Base-by-base conservation (phyloP, 2,113 vertebrate genomes). In the Gnathonemus echidnorhynchus region DNA sequence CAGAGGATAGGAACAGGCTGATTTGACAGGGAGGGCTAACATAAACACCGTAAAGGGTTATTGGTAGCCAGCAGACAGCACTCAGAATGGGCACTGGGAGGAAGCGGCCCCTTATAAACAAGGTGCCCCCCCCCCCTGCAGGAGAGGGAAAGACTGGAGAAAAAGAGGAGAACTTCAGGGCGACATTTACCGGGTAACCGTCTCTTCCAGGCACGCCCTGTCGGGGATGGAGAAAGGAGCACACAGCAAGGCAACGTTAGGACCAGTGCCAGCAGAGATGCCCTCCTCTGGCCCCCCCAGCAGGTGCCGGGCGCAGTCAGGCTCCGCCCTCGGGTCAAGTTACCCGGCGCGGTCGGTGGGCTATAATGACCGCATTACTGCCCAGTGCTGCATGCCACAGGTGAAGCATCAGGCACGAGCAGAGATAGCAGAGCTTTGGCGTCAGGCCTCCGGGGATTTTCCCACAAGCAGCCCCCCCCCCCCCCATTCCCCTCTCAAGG, bases 161-260 rank as follows among this genome's bases (percentile, higher is more conserved):
- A 35, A 80, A 86, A 11, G 1, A 89, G 13, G 39, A 62, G 9
- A 19, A 27, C 35, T 74, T 15, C 15, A 27, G 86, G 93, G 90
- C 91, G 42, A 92, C 94, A 96, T 97, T 99, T 99, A 99, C 98
- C 98, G 98, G 98, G 94, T 98, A 99, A 96, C 98, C 98, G 94
- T 99, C 98, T 11, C 98, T 97, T 98, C 98, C 98, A 95, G 97
- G 95, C 93, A 97, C 97, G 94, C 98, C 98, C 98, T 99, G 97
- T 96, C 95, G 94, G 96, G 94, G 96, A 97, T 96, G 96, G 94
- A 95, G 93, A 95, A 93, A 96, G 90, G 93, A 96, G 19, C 92
- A 95, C 89, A 95, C 94, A 94, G 94, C 88, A 94, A 1, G 92
- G n/a, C 35, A 49, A 35, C 3, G 15, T 88, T 89, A 88, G 70